These are phyloP conservation scores for Paramuricea clavata DNA, from an alignment of 92 coral and sea anemone genomes.

Conservation along the genomic window DNA sequence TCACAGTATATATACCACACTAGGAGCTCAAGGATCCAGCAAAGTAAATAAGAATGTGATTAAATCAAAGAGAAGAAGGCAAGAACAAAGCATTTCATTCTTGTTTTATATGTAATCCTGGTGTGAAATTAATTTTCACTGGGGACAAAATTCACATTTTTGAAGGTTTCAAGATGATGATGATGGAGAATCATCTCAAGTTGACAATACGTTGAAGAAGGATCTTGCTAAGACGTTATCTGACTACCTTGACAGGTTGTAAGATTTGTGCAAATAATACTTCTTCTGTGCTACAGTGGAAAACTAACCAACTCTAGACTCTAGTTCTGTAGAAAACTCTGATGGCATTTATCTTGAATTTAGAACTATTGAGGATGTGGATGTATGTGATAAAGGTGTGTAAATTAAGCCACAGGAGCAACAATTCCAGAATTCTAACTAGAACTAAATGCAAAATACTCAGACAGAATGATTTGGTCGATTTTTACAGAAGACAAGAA, in stretches of 20 bases:
- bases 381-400: background rate
- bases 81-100: background rate
- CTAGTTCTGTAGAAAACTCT: background rate
- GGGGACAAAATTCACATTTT: background rate
- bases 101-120: no score
- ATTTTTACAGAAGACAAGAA: background rate
- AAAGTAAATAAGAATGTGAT: background rate
- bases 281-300: background rate
- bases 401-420: no score
- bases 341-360: background rate
- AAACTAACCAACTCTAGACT: background rate
- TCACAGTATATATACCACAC: background rate
- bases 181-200: background rate
- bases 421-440: no score
- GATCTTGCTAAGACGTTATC: slow-evolving; percentile 84
- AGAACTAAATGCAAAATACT: no score
- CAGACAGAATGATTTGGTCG: no score
- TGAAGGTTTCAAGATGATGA: slow-evolving; percentile 23
- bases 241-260: slow-evolving; percentile 81
- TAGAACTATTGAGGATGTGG: background rate
- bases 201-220: background rate
- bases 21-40: background rate
- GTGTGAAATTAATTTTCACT: no score
- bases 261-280: no score
- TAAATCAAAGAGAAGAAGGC: slow-evolving; percentile 9